These are phyloP conservation scores for Chrosomus eos DNA, from an alignment of 2,797 vertebrate species.

Conservation along the genomic window DNA sequence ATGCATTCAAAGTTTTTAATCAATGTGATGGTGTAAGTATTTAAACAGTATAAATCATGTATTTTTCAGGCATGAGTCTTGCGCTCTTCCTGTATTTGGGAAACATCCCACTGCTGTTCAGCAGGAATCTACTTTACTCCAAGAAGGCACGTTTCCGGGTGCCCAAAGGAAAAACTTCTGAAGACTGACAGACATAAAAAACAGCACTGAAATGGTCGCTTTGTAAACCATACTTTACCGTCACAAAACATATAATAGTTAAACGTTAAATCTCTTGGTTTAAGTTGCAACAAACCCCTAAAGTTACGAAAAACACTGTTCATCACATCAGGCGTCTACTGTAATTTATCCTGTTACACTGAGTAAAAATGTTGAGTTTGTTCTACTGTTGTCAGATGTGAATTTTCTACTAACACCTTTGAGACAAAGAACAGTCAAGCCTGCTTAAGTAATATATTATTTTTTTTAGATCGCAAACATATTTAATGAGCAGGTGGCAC, in stretches of 20 bases:
- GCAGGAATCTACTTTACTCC: slow-evolving; percentile 85
- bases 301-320: neutral
- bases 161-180: slow-evolving; percentile 72
- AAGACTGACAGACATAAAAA: slow-evolving; percentile 46
- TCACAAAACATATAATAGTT: neutral
- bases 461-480: neutral
- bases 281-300: neutral
- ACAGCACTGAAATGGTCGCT: neutral
- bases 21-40: too few relatives aligned
- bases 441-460: neutral
- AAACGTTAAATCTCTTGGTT: neutral
- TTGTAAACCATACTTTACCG: neutral
- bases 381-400: neutral
- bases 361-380: neutral
- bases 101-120: slow-evolving; percentile 87
- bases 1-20: neutral
- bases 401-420: neutral
- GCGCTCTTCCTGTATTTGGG: slow-evolving; percentile 85
- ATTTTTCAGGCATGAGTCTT: slow-evolving; percentile 82
- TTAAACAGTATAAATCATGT: too few relatives aligned
- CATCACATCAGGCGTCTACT: neutral
- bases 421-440: neutral
- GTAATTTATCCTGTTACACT: neutral
- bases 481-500: neutral
- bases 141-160: slow-evolving; percentile 83